These are phyloP conservation scores for Drosophila emarginata DNA, from an alignment of 2,888 invertebrate species.

Conservation along the genomic window DNA sequence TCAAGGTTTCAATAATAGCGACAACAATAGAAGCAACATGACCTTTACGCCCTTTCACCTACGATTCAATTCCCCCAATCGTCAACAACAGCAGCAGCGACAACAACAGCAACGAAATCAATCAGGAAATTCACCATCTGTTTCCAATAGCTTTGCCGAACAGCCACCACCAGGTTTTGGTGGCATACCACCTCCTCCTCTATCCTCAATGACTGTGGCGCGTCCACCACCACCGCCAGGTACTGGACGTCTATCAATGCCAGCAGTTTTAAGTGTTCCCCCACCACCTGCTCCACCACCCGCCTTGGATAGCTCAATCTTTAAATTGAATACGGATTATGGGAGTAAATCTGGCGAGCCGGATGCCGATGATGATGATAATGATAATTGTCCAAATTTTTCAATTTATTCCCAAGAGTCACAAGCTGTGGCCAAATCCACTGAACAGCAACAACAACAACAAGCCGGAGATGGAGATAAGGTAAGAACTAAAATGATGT, in stretches of 20 bases:
- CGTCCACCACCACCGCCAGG: slow-evolving; percentile 50
- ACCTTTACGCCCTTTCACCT: slow-evolving; percentile 73
- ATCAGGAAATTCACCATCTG: neutral
- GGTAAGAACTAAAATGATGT: slow-evolving; percentile 65
- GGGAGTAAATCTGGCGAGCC: slow-evolving; percentile 71
- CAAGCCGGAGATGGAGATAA: slow-evolving; percentile 58
- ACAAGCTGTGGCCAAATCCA: slow-evolving; percentile 84
- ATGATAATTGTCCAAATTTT: slow-evolving; percentile 92
- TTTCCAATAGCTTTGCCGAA: slow-evolving; percentile 7
- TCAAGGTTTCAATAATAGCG: slow-evolving; percentile 51
- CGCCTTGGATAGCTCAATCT: slow-evolving; percentile 74
- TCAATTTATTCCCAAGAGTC: slow-evolving; percentile 92
- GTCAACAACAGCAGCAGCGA: slow-evolving; percentile 57
- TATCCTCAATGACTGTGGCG: slow-evolving; percentile 10
- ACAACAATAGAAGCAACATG: slow-evolving; percentile 56
- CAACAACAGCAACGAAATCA: slow-evolving; percentile 45
- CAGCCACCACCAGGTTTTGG: slow-evolving; percentile 39
- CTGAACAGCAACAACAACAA: slow-evolving; percentile 54
- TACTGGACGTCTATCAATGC: slow-evolving; percentile 55
- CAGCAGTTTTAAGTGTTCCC: slow-evolving; percentile 69
- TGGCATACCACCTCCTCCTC: neutral
- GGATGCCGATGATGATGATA: slow-evolving; percentile 83
- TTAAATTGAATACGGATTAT: slow-evolving; percentile 79
- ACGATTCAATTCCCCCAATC: slow-evolving; percentile 75
- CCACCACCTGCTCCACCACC: slow-evolving; percentile 80